Base-by-base conservation (phyloP, 2,113 vertebrate species). In the Semnornis frantzii region DNA sequence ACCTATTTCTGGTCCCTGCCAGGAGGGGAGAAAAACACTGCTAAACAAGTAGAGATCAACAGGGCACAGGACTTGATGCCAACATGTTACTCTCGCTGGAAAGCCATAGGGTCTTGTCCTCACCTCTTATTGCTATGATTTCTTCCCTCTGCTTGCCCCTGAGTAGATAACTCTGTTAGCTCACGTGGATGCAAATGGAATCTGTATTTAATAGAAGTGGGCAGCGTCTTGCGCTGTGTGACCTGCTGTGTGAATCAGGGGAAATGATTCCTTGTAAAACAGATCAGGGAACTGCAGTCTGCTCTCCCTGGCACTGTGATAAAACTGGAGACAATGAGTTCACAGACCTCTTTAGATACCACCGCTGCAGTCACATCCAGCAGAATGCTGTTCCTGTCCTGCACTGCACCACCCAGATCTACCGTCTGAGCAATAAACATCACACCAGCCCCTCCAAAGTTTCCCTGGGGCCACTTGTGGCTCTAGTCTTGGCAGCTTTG, bases 401-500 rank as follows among this genome's bases (percentile, higher is more conserved):
- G 0, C 85, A 44, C 59, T 1, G 4, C 85, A 93, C 91, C 92
- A 89, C 79, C 69, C 84, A 91, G 73, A 59, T 82, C 83, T 76
- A 65, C 84, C 10, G 4, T 79, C 63, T 85, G 64, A 89, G 93
- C 90, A 88, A 90, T 95, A 96, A 97, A 96, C 60, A 90, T 91
- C 95, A 89, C 96, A 95, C 91, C 92, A 93, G 76, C 71, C 84
- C 69, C 79, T 94, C 90, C 88, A 83, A 94, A 91, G 37, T 81
- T 78, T 88, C 94, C 66, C 87, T 54, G 64, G 85, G 91, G 82
- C 70, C 0, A 0, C 84, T 24, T 94, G 95, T 87, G 92, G 78
- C 90, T 95, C 54, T 88, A 79, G 62, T 87, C 86, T 94, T 96
- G 86, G 91, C 92, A 97, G 93, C 79, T 79, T 85, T 93, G 86